Evolutionary conservation across 2,888 invertebrate species (phyloP), one percentile per base, ranked within the genome.

Genomic region (Crossocerus cetratus): DNA sequence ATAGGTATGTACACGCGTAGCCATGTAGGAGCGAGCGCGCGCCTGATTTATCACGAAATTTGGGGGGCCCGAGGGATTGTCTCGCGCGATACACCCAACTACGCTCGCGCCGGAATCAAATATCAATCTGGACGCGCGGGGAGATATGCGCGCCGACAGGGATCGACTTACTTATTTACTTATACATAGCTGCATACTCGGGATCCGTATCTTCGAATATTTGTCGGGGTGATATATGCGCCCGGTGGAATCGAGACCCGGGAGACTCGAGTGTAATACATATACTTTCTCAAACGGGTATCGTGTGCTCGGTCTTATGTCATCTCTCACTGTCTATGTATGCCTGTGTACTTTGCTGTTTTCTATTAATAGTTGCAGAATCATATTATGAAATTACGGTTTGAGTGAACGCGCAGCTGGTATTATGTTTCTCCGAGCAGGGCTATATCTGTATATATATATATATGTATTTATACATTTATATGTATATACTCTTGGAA

Each of bases 161-260:
- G 23, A n/a, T n/a, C 57, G 32, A 21, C 49, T 49, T 49, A 49
- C 49, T 49, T 49, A 49, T 49, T 49, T 49, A 49, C 49, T 49
- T 49, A 49, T 49, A 49, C 32, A 32, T 32, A 32, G 32, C 8
- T 32, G 32, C 4, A 32, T 49, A 49, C n/a, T 14, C 5, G 49
- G 14, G 49, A 49, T 49, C 5, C 16, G 16, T 49, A 49, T 49
- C 49, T 49, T 49, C n/a, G 49, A 49, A 16, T 49, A 49, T 49
- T 49, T 49, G 49, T 49, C 49, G 16, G n/a, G 49, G 49, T 49
- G 49, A 49, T 49, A n/a, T 49, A 49, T 49, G 49, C 49, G n/a
- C 16, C n/a, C n/a, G 3, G 49, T 49, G 49, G 49, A 49, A 49
- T 49, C n/a, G 14, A 49, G 49, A 16, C 49, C 13, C 49, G 1